Evolutionary conservation across 1,140 invertebrate species (phyloP).

Genomic region (Drosophila cardini): DNA sequence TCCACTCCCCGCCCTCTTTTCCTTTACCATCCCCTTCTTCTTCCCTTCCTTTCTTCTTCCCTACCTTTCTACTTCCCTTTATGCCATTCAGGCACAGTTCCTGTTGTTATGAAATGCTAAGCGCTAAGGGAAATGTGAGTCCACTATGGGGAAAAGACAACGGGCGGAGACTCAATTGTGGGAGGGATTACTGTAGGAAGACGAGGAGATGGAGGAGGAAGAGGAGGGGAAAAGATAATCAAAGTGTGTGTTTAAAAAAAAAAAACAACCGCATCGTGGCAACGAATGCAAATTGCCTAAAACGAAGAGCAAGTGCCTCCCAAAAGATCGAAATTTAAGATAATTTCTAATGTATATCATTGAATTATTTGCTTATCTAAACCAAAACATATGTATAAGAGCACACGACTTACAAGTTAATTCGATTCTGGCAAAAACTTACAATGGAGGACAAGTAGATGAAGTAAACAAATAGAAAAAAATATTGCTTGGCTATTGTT

Average conservation of each 20-base stretch:
- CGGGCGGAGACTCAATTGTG: slow-evolving; percentile 3
- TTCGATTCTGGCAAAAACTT: not conserved
- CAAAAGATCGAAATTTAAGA: slow-evolving; percentile 13
- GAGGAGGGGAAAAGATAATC: slow-evolving; percentile 31
- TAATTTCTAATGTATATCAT: slow-evolving; percentile 15
- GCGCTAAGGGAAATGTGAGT: slow-evolving; percentile 21
- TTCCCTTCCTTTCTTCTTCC: not conserved
- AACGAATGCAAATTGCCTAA: slow-evolving; percentile 37
- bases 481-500: no score
- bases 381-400: not conserved
- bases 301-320: slow-evolving; percentile 3
- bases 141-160: slow-evolving; percentile 19
- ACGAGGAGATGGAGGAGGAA: not conserved
- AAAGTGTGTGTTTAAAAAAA: slow-evolving; percentile 45
- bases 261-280: slow-evolving; percentile 28
- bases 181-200: not conserved
- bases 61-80: not conserved
- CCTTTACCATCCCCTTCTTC: no score
- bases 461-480: not conserved
- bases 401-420: not conserved
- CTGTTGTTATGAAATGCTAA: slow-evolving; percentile 30
- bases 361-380: slow-evolving; percentile 10
- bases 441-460: not conserved
- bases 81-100: slow-evolving; percentile 11
- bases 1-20: no score